Percentiles rank a stretch among this genome's conserved stretches.
These are phyloP conservation scores for Diglossa cyanea DNA, from an alignment of 2,797 vertebrate species.

Conservation along the genomic window DNA sequence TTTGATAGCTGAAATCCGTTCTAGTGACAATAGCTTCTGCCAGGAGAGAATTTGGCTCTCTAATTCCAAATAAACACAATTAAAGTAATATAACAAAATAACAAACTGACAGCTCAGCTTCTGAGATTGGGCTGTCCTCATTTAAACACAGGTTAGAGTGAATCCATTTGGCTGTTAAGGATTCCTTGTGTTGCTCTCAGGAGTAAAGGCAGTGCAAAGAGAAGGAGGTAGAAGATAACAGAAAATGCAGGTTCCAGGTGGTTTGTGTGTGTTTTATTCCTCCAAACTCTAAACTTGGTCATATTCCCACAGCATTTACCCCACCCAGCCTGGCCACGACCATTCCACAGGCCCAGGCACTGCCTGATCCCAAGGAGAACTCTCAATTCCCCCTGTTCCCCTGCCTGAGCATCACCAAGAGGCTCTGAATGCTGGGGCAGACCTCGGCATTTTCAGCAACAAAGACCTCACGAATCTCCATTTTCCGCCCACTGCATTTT, in stretches of 20 bases:
- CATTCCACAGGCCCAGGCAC: background rate
- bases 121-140: background rate
- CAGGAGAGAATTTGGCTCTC: background rate
- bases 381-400: rapidly evolving
- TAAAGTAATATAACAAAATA: background rate
- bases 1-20: background rate
- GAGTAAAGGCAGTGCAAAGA: background rate
- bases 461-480: background rate
- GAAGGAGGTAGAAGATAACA: background rate
- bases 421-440: background rate
- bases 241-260: background rate
- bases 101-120: background rate
- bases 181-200: background rate
- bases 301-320: background rate
- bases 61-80: background rate
- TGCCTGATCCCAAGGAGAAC: background rate
- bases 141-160: background rate
- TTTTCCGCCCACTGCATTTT: background rate
- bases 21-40: background rate
- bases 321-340: background rate
- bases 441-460: background rate
- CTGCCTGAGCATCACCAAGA: background rate
- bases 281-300: background rate
- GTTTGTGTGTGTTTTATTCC: background rate
- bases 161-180: background rate